phyloP scores from a whole-genome alignment of 2,888 invertebrate species.

The Pocota personata region DNA sequence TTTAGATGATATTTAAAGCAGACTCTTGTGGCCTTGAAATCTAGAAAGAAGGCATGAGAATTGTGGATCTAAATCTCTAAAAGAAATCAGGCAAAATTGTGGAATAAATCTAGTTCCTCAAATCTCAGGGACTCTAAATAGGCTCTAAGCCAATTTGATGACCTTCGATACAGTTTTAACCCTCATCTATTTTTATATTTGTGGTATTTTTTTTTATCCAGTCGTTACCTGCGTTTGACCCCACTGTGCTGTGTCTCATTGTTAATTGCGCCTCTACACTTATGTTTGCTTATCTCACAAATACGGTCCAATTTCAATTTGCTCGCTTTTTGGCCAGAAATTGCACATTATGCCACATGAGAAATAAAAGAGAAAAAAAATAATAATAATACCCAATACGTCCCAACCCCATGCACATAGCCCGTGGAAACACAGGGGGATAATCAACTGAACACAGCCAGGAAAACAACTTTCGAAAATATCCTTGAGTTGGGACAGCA shows the following conservation, averaged over 20 bases:
- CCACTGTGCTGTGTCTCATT: constrained; percentile 19
- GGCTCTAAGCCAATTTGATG: no score
- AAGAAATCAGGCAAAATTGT: no score
- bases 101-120: no score
- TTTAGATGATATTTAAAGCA: no score
- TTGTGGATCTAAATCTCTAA: no score
- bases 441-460: constrained; percentile 33
- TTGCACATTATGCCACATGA: not conserved
- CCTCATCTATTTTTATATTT: no score
- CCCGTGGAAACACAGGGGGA: not conserved
- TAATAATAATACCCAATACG: constrained; percentile 3
- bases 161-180: no score
- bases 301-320: constrained; percentile 39
- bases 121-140: no score
- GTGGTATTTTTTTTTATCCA: no score
- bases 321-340: constrained; percentile 47
- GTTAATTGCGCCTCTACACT: constrained; percentile 31
- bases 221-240: not conserved
- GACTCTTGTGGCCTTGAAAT: no score
- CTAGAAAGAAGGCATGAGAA: no score
- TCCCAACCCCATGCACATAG: constrained; percentile 13
- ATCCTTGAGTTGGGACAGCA: constrained; percentile 74
- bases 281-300: constrained; percentile 37
- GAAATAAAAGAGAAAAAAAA: no score
- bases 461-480: constrained; percentile 75